Evolutionary conservation across 2,113 vertebrate genomes (phyloP).

Genomic region (Plotosus lineatus): DNA sequence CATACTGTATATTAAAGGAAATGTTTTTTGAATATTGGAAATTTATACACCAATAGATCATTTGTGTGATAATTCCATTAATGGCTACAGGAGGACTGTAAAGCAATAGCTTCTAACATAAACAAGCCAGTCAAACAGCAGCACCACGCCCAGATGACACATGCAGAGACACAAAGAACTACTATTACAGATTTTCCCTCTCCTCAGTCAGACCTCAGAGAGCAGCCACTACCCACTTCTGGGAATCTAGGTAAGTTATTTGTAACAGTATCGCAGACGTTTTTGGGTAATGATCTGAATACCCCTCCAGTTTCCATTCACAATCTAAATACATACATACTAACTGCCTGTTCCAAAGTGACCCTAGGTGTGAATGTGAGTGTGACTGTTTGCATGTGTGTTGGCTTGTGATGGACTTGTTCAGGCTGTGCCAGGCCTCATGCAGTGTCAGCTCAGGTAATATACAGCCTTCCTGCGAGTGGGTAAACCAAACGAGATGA

Average conservation of each 20-base stretch:
- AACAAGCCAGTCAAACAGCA: slow-evolving; percentile 3
- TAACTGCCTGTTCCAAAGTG: too few relatives aligned
- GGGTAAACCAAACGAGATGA: too few relatives aligned
- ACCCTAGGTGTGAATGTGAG: too few relatives aligned
- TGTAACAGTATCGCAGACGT: not conserved
- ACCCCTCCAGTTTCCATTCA: too few relatives aligned
- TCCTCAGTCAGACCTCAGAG: slow-evolving; percentile 21
- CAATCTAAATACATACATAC: too few relatives aligned
- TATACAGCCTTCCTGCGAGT: too few relatives aligned
- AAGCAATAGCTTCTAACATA: not conserved
- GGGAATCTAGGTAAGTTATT: slow-evolving; percentile 51
- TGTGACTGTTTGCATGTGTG: too few relatives aligned
- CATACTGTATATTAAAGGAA: too few relatives aligned
- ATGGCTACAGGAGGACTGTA: slow-evolving; percentile 1
- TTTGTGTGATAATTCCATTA: not conserved
- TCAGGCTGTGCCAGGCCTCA: too few relatives aligned
- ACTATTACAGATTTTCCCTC: slow-evolving; percentile 2
- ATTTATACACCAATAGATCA: not conserved
- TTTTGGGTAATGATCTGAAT: not conserved
- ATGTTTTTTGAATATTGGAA: not conserved
- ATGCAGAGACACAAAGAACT: slow-evolving; percentile 14
- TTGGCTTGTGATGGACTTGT: too few relatives aligned
- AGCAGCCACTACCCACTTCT: slow-evolving; percentile 21
- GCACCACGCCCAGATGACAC: not conserved
- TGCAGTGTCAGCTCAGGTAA: too few relatives aligned